Conservation (phyloP, 2,888 invertebrate genomes). For the Polyommatus iphigenia region DNA sequence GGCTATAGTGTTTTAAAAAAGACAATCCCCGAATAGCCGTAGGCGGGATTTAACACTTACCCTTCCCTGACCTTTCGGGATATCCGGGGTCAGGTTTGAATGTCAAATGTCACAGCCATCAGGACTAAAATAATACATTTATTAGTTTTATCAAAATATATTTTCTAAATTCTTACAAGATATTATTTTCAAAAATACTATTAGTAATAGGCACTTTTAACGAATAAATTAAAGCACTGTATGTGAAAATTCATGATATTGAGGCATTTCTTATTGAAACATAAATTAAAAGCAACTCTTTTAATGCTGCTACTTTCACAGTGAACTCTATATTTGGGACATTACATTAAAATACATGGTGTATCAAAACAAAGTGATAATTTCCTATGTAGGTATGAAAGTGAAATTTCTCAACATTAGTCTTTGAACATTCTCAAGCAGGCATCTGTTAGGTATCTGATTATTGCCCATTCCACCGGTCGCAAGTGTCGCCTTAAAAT, state of each 20-base stretch:
- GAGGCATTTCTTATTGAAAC: too few relatives aligned
- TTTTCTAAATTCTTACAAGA: not conserved
- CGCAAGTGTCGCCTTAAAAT: constrained; percentile 69
- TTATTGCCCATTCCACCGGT: constrained; percentile 61
- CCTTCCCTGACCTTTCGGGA: not conserved
- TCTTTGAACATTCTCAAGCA: constrained; percentile 55
- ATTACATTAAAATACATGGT: too few relatives aligned
- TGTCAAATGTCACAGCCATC: not conserved
- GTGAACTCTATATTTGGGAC: too few relatives aligned
- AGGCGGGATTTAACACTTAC: not conserved
- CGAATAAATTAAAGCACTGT: too few relatives aligned
- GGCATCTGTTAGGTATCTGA: constrained; percentile 70
- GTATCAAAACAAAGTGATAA: too few relatives aligned
- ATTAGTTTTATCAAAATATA: not conserved
- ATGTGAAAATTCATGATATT: too few relatives aligned
- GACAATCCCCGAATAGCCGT: not conserved
- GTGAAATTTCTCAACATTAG: constrained; percentile 35
- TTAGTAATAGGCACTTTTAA: not conserved
- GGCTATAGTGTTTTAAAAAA: not conserved
- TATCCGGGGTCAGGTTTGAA: not conserved
- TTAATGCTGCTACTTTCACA: too few relatives aligned
- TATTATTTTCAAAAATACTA: not conserved
- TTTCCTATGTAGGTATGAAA: not conserved
- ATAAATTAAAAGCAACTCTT: too few relatives aligned
- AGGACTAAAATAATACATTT: not conserved